Conservation (phyloP, 2,113 vertebrate genomes). For the Carassius auratus region DNA sequence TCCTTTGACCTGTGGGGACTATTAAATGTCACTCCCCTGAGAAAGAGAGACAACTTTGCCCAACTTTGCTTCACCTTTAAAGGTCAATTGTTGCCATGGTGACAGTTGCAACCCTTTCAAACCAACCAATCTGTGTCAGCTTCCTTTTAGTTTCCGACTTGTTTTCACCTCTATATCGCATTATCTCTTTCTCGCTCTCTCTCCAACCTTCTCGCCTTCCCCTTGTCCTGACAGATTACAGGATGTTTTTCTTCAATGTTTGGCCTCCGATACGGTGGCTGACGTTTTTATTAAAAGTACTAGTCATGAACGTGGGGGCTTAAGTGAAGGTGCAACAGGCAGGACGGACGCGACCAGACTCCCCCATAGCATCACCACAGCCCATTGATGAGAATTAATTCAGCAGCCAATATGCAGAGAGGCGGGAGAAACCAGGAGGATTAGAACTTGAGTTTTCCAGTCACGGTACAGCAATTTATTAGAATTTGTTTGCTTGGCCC, state of each 20-base stretch:
- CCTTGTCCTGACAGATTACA: slow-evolving; percentile 40
- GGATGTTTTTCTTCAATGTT: slow-evolving; percentile 63
- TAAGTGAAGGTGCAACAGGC: slow-evolving; percentile 57
- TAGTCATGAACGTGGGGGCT: slow-evolving; percentile 50
- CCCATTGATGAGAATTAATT: slow-evolving; percentile 72
- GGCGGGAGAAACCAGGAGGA: slow-evolving; percentile 13
- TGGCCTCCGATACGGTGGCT: slow-evolving; percentile 60
- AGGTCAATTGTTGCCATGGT: slow-evolving; percentile 72
- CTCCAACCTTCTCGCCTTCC: slow-evolving; percentile 23
- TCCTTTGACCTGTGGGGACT: slow-evolving; percentile 77
- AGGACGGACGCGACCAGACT: slow-evolving; percentile 49
- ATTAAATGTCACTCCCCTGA: slow-evolving; percentile 79
- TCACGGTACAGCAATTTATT: slow-evolving; percentile 71
- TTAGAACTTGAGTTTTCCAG: slow-evolving; percentile 67
- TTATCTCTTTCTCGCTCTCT: slow-evolving; percentile 1
- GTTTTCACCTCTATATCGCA: slow-evolving; percentile 39
- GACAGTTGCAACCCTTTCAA: slow-evolving; percentile 47
- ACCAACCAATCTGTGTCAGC: slow-evolving; percentile 34
- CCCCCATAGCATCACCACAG: slow-evolving; percentile 50
- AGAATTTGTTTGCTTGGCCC: slow-evolving; percentile 73
- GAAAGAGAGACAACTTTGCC: slow-evolving; percentile 78
- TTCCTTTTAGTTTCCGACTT: slow-evolving; percentile 34
- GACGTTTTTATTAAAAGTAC: slow-evolving; percentile 73
- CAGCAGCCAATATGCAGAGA: slow-evolving; percentile 62
- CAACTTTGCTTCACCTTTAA: slow-evolving; percentile 74